Percentiles rank a stretch among this genome's conserved stretches.
Conservation (phyloP, 92 coral and sea anemone species). For the Bergia puertoricense region DNA sequence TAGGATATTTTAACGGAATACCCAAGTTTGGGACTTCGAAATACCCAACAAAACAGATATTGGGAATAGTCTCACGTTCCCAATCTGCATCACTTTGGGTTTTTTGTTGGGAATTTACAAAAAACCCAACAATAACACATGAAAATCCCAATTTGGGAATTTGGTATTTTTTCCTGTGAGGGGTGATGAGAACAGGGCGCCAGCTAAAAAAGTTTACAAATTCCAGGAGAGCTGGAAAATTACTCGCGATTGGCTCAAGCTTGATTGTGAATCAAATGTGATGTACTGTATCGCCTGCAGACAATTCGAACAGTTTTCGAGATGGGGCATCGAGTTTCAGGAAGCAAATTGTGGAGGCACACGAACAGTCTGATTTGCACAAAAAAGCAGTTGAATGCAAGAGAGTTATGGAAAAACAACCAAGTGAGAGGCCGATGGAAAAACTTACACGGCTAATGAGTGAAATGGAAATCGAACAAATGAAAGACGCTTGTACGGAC, state of each 20-base stretch:
- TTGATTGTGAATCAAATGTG: too few relatives aligned
- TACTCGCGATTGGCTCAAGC: too few relatives aligned
- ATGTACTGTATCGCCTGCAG: too few relatives aligned
- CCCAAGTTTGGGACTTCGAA: slow-evolving; percentile 27
- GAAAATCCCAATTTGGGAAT: slow-evolving; percentile 42
- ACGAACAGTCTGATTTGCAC: not conserved
- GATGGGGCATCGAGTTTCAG: too few relatives aligned
- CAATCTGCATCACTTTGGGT: too few relatives aligned
- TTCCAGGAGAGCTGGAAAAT: too few relatives aligned
- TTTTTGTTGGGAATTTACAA: too few relatives aligned
- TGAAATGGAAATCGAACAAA: not conserved
- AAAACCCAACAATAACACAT: slow-evolving; percentile 11
- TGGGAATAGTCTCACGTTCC: not conserved
- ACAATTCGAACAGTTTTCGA: too few relatives aligned
- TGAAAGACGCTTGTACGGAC: too few relatives aligned
- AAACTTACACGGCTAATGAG: slow-evolving; percentile 27
- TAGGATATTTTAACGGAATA: slow-evolving; percentile 12
- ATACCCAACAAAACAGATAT: slow-evolving; percentile 24
- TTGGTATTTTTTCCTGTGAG: not conserved
- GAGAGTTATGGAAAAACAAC: slow-evolving; percentile 8
- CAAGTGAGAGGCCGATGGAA: slow-evolving; percentile 11
- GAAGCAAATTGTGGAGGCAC: not conserved
- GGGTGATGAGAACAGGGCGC: too few relatives aligned
- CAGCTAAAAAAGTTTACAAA: too few relatives aligned
- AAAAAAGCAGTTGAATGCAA: not conserved